Conservation (phyloP, 2,797 vertebrate genomes). For the Chelidonichthys spinosus region DNA sequence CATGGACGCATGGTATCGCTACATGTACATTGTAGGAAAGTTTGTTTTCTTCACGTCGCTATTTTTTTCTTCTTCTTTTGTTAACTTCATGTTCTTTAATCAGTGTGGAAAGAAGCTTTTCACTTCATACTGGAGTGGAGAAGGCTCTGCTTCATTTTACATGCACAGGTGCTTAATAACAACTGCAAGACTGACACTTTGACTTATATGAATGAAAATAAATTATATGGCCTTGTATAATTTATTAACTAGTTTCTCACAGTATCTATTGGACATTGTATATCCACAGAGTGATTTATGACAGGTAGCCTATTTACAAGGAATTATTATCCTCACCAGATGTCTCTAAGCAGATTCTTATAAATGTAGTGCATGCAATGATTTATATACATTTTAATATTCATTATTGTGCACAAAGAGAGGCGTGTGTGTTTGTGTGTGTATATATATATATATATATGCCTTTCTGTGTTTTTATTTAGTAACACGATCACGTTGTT, state of each 20-base stretch:
- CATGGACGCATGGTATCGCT: background rate
- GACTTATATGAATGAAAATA: background rate
- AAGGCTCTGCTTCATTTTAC: background rate
- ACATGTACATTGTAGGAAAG: background rate
- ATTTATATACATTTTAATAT: conserved; percentile 6
- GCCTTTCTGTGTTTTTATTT: background rate
- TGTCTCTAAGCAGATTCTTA: background rate
- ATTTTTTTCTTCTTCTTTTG: conserved; percentile 9
- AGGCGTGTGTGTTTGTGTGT: background rate
- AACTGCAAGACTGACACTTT: background rate
- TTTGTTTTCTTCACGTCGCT: conserved; percentile 1
- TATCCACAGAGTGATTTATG: background rate
- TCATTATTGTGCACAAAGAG: background rate
- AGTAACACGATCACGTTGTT: background rate
- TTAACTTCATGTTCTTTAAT: background rate
- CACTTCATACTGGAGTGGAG: too few species aligned
- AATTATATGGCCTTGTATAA: background rate
- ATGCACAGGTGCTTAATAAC: background rate
- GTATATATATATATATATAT: background rate
- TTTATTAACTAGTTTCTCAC: background rate
- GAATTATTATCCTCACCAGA: background rate
- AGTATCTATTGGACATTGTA: background rate
- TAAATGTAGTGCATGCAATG: background rate
- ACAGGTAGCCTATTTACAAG: background rate
- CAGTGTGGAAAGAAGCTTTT: background rate